phyloP scores from a whole-genome alignment of 2,113 vertebrate species.

The Cyprinus carpio region DNA sequence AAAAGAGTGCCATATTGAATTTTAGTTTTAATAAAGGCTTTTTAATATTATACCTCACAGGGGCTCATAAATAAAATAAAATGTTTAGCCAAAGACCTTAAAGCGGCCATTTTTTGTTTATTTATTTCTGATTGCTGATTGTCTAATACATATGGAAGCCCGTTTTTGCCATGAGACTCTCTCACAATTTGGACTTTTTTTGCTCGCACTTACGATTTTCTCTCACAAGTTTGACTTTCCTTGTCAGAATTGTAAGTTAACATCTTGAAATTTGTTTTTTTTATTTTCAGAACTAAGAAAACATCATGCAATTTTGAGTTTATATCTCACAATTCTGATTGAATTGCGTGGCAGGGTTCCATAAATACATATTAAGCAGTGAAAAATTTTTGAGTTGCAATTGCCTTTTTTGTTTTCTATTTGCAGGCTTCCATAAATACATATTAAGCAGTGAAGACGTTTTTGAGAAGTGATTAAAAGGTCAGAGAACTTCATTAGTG shows the following conservation, averaged over 20 bases:
- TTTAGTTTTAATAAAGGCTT: background rate
- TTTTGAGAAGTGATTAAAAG: background rate
- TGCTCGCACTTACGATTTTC: too few species aligned
- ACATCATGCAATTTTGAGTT: background rate
- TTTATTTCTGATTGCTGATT: background rate
- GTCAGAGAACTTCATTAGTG: background rate
- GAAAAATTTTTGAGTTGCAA: background rate
- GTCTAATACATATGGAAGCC: background rate
- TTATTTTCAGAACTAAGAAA: too few species aligned
- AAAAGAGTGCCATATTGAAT: background rate
- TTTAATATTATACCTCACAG: background rate
- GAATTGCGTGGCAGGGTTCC: background rate
- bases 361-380: background rate
- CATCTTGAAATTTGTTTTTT: background rate
- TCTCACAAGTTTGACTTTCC: too few species aligned
- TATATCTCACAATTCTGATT: background rate
- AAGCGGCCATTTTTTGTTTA: background rate
- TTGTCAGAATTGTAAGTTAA: too few species aligned
- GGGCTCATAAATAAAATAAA: background rate
- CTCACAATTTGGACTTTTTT: too few species aligned
- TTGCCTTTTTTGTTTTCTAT: background rate
- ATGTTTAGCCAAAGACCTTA: background rate
- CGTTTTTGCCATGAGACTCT: too few species aligned
- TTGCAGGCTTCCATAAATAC: background rate
- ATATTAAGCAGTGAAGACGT: background rate